Conservation (phyloP, 2,113 vertebrate species). For the Rhinopomastus cyanomelas region DNA sequence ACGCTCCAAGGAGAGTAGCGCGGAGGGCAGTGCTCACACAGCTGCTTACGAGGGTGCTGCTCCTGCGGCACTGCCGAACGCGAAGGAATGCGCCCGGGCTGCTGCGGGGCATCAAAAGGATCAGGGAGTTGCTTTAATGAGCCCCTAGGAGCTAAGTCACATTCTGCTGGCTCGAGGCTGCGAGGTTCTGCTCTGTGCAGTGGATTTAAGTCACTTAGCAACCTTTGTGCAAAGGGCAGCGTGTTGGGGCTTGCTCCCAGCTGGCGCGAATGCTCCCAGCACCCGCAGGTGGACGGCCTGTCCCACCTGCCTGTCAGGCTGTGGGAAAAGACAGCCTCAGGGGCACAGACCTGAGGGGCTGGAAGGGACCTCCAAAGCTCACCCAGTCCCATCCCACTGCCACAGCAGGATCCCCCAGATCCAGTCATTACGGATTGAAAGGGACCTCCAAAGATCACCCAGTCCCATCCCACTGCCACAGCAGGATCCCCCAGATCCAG, state of each 20-base stretch:
- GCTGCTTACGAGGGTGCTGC: constrained; percentile 69
- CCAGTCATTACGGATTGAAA: too few species aligned
- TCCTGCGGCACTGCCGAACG: constrained; percentile 64
- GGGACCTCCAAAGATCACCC: too few species aligned
- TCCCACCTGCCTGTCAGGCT: neutral
- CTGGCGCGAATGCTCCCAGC: constrained; percentile 12
- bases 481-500: too few species aligned
- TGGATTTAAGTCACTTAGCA: constrained; percentile 66
- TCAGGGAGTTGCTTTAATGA: constrained; percentile 63
- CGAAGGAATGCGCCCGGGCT: constrained; percentile 65
- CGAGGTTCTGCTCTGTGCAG: constrained; percentile 11
- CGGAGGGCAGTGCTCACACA: constrained; percentile 60
- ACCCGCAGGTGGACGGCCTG: constrained; percentile 12
- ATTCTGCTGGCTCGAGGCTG: constrained; percentile 47
- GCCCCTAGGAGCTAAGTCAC: constrained; percentile 62
- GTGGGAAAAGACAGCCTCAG: neutral
- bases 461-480: too few species aligned
- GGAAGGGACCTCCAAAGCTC: too few species aligned
- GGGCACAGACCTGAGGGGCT: too few species aligned
- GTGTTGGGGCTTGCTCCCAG: neutral
- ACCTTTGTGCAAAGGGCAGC: constrained; percentile 38
- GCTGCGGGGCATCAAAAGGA: constrained; percentile 66
- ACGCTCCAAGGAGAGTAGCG: constrained; percentile 20
- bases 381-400: too few species aligned
- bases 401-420: too few species aligned